Percentiles rank a stretch among this genome's conserved stretches.
Conservation (phyloP, 2,113 vertebrate genomes). For the Semnornis frantzii region DNA sequence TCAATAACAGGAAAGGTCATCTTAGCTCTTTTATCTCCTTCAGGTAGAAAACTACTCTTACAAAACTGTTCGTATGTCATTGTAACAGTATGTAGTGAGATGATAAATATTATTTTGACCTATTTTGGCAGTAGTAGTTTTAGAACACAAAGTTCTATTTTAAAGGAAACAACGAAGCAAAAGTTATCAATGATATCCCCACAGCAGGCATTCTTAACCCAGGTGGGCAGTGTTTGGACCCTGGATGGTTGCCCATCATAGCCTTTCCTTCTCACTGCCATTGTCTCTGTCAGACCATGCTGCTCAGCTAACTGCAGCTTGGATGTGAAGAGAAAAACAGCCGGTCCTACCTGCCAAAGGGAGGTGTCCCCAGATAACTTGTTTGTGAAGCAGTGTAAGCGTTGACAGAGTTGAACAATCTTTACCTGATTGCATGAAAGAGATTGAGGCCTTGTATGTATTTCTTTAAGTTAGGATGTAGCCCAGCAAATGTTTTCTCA, state of each 20-base stretch:
- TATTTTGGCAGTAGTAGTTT: not conserved
- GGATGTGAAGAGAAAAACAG: not conserved
- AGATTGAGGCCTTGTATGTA: not conserved
- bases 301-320: rapidly evolving
- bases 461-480: not conserved
- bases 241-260: rapidly evolving
- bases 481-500: not conserved
- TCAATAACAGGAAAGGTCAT: not conserved
- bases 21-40: not conserved
- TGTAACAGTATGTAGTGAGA: not conserved
- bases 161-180: not conserved
- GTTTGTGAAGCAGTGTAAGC: not conserved
- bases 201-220: rapidly evolving
- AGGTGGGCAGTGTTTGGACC: not conserved
- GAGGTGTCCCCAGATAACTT: not conserved
- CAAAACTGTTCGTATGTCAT: not conserved
- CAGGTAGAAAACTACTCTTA: not conserved
- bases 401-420: not conserved
- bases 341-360: not conserved
- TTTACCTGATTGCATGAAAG: not conserved
- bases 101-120: not conserved
- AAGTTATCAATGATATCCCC: not conserved
- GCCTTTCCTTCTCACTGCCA: not conserved
- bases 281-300: too few species aligned
- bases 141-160: not conserved